Conservation (phyloP, 2,888 invertebrate genomes). For the Machimus atricapillus region DNA sequence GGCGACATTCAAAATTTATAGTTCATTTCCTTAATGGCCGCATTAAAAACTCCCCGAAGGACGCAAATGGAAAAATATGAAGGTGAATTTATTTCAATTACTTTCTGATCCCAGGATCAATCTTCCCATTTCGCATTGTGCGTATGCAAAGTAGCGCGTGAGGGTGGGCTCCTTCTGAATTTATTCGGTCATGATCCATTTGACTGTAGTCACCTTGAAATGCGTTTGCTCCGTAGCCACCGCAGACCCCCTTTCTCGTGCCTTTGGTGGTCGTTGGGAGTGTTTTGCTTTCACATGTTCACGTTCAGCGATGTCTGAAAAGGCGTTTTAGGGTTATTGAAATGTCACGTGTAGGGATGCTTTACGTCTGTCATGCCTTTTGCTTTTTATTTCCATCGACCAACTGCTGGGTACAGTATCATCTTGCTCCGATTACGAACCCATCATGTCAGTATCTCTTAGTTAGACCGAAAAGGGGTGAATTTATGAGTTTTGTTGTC, state of each 20-base stretch:
- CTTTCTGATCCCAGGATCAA: conserved; percentile 45
- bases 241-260: background rate
- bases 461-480: conserved; percentile 38
- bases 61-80: conserved; percentile 45
- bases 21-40: conserved; percentile 46
- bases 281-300: conserved; percentile 21
- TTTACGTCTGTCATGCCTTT: conserved; percentile 43
- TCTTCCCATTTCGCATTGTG: conserved; percentile 33
- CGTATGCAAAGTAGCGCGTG: conserved; percentile 38
- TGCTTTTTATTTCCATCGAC: background rate
- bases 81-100: conserved; percentile 47
- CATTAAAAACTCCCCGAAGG: conserved; percentile 44
- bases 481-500: conserved; percentile 37
- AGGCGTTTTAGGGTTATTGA: conserved; percentile 42
- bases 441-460: conserved; percentile 27
- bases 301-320: conserved; percentile 5
- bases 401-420: background rate
- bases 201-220: conserved; percentile 27
- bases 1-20: conserved; percentile 43
- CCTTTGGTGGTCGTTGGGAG: conserved; percentile 12
- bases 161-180: conserved; percentile 5
- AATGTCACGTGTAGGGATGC: conserved; percentile 43
- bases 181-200: conserved; percentile 31
- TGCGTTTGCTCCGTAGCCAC: background rate
- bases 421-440: conserved; percentile 20